Base-by-base conservation (phyloP, 2,797 vertebrate species). In the Galaxias olidus region DNA sequence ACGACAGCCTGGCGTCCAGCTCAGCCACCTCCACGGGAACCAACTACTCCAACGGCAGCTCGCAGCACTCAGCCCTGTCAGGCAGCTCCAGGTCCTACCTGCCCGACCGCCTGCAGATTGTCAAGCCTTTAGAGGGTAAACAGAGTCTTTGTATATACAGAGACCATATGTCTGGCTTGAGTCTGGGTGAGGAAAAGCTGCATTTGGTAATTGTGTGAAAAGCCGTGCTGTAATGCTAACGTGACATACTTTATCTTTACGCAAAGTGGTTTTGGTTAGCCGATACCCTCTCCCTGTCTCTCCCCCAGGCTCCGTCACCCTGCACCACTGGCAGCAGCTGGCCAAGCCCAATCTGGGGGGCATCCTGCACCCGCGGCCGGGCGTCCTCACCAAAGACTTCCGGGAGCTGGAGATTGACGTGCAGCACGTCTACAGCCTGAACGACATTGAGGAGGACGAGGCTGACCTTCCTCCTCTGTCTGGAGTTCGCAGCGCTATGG, bases 241-340 rank as follows among this genome's bases (percentile, higher is more conserved):
- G 10, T 47, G 14, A 47, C 46, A 12, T 47, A 47, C 46, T 47
- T 47, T 47, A 47, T 12, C 11, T 47, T 4, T 47, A 11, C 8
- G 14, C 14, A 4, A 12, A 30, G 30, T 30, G 30, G 30, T 30
- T 18, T 1, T 10, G 4, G 3, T 10, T 9, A 17, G 10, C 15
- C 9, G 15, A 18, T 51, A 9, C 43, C 15, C 40, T 14, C 55
- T 9, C 4, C 4, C 9, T 44, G 4, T 66, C 10, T 61, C 5
- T 0, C n/a, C 4, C 0, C 63, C 82, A 96, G 94, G 94, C 57
- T 95, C 94, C 0, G 92, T 91, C 71, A 93, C 93, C 0, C 90
- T 95, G 50, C 93, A 95, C 74, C 94, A 96, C 78, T 95, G 95
- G 95, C 94, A 97, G 87, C 93, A 95, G 86, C 88, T 95, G 76